Base-by-base conservation (phyloP, 2,888 invertebrate species). In the Microctonus aethiopoides region DNA sequence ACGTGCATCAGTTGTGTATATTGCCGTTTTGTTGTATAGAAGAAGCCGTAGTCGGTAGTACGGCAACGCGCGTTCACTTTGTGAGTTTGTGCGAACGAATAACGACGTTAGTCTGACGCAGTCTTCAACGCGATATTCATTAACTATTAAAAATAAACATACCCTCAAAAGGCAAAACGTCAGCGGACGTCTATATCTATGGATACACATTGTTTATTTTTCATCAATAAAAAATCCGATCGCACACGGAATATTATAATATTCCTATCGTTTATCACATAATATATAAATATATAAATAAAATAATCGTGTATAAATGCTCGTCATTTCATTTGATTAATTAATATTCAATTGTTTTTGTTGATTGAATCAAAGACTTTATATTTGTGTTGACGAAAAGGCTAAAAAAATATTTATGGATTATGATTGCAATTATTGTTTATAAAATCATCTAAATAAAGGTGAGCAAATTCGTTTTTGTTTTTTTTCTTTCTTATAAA, bases 1-100 rank as follows among this genome's bases (percentile, higher is more conserved):
- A 66, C 66, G 66, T 66, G 66, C 57, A 66, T 56, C 13, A 16
- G 39, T 39, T 24, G 57, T 41, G n/a, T 56, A 56, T 66, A 66
- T 66, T 66, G 65, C 57, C n/a, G n/a, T n/a, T n/a, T n/a, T n/a
- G n/a, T n/a, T n/a, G n/a, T n/a, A n/a, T n/a, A n/a, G n/a, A n/a
- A n/a, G n/a, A n/a, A n/a, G n/a, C n/a, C n/a, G n/a, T n/a, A n/a
- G n/a, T n/a, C n/a, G 6, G 51, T 34, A 36, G 51, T 41, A 46
- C 57, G 16, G 57, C 46, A 41, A 46, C 29, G 29, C 46, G 46
- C n/a, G n/a, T 46, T 46, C 46, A n/a, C 46, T 46, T 16, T 46
- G n/a, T n/a, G n/a, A n/a, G n/a, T n/a, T n/a, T n/a, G n/a, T n/a
- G n/a, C n/a, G n/a, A n/a, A n/a, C n/a, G n/a, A n/a, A n/a, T n/a